A percentile compares a stretch with the other conserved stretches of the same genome.
Conservation (phyloP, 2,113 vertebrate genomes). For the Garra rufa region DNA sequence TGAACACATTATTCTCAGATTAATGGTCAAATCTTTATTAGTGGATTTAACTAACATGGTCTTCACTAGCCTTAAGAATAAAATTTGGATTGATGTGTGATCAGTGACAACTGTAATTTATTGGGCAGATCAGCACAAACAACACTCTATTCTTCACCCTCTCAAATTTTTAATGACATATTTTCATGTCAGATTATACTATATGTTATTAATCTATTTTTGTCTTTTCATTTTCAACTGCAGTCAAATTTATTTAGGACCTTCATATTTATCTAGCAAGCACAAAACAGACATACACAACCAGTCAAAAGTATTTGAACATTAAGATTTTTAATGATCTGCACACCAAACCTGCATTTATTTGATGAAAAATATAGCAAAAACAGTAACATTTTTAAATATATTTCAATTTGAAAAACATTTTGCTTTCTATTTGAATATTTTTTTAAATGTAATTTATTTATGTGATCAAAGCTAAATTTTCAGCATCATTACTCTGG, state of each 20-base stretch:
- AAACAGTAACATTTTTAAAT: no score
- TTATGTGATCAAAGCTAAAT: no score
- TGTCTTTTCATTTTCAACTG: not conserved
- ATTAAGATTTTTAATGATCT: no score
- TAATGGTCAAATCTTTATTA: not conserved
- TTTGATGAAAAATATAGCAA: no score
- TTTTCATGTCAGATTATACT: not conserved
- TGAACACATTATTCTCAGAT: not conserved
- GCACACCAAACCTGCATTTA: no score
- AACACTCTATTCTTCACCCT: not conserved
- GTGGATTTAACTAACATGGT: not conserved
- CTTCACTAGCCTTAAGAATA: not conserved
- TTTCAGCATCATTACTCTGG: no score
- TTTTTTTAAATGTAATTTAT: no score
- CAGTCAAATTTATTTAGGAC: not conserved
- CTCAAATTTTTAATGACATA: not conserved
- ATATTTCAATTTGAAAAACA: no score
- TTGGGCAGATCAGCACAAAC: not conserved
- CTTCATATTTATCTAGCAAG: not conserved
- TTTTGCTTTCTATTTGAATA: no score
- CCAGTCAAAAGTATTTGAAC: no score
- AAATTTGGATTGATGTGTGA: not conserved
- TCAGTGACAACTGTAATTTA: not conserved
- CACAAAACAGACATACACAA: no score
- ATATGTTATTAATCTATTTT: not conserved